These are phyloP conservation scores for Tetrao urogallus DNA, from an alignment of 2,113 vertebrate genomes.

Conservation along the genomic window DNA sequence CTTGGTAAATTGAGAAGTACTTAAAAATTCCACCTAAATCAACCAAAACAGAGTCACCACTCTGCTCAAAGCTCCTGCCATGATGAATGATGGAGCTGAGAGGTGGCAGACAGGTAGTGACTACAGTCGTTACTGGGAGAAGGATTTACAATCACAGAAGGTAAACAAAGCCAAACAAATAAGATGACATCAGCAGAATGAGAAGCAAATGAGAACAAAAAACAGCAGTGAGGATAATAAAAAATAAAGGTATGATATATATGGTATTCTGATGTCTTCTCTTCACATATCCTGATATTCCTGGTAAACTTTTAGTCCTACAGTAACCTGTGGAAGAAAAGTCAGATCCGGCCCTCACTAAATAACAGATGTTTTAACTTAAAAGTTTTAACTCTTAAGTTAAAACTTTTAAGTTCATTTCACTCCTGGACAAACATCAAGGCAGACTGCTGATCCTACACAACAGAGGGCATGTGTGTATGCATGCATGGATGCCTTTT, in stretches of 20 bases:
- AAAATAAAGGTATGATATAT: neutral
- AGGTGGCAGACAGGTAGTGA: neutral
- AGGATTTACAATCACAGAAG: neutral
- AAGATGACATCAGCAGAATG: neutral
- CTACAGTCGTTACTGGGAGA: neutral
- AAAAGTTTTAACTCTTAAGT: no score
- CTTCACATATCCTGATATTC: neutral
- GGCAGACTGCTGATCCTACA: neutral
- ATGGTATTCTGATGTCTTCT: neutral
- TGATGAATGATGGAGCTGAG: neutral
- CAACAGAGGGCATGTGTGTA: neutral
- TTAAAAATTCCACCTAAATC: neutral
- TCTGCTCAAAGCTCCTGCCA: neutral
- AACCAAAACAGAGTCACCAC: neutral
- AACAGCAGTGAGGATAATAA: neutral
- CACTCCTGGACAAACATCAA: neutral
- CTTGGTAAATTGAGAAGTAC: neutral
- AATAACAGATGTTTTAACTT: neutral
- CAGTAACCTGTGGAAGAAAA: neutral
- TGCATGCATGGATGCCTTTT: no score
- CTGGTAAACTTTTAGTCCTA: neutral
- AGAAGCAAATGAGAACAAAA: neutral
- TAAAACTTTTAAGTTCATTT: slow-evolving; percentile 11
- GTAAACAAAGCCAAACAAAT: neutral
- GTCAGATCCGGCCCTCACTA: neutral